These are phyloP conservation scores for Tenualosa thibaudeaui DNA, from an alignment of 2,797 vertebrate species.

Conservation along the genomic window DNA sequence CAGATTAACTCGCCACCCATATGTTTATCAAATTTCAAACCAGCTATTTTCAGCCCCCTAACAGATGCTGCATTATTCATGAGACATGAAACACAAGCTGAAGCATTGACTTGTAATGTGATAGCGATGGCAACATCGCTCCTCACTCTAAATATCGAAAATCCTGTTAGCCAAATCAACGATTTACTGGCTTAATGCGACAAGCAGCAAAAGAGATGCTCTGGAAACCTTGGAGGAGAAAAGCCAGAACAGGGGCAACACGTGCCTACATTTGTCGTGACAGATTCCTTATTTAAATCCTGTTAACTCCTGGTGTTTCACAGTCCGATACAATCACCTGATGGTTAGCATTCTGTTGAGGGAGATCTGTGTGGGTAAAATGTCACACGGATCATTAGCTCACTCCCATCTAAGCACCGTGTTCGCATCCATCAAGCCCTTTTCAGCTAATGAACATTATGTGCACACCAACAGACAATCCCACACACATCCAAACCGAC, in stretches of 20 bases:
- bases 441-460: constrained; percentile 60
- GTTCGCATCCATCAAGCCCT: constrained; percentile 56
- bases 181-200: neutral
- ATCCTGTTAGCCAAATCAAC: constrained; percentile 40
- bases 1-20: neutral
- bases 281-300: constrained; percentile 32
- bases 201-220: neutral
- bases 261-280: neutral
- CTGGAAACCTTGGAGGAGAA: neutral
- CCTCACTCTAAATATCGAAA: constrained; percentile 29
- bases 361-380: constrained; percentile 54
- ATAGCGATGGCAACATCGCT: constrained; percentile 28
- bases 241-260: neutral
- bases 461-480: constrained; percentile 24
- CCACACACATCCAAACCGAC: neutral
- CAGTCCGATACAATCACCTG: constrained; percentile 25
- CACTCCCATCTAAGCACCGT: constrained; percentile 60
- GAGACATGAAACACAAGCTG: constrained; percentile 36
- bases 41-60: constrained; percentile 31
- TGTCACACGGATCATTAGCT: constrained; percentile 62
- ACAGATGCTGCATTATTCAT: constrained; percentile 47
- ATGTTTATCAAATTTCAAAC: constrained; percentile 29
- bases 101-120: constrained; percentile 33
- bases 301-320: constrained; percentile 26
- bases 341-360: constrained; percentile 24